Base-by-base conservation (phyloP, 1,140 invertebrate genomes). In the Trichonephila clavata region DNA sequence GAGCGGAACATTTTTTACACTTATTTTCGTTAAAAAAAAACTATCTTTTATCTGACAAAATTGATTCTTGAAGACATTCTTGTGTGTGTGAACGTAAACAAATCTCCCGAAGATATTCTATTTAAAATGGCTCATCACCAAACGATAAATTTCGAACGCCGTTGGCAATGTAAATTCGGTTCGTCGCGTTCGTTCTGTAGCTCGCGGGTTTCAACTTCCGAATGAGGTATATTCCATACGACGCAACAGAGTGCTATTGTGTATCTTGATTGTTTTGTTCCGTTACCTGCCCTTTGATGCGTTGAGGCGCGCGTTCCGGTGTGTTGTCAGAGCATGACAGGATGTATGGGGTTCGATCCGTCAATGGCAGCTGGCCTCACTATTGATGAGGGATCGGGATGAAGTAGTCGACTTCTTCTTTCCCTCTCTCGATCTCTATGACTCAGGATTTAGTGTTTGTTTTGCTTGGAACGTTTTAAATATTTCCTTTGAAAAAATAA, bases 301-400 rank as follows among this genome's bases (percentile, higher is more conserved):
- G 61, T 57, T 50, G 27, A 27, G 89, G 57, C 39, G 77, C 89
- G 43, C 90, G 90, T 84, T 92, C 90, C 80, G 60, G 27, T 84
- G 80, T 92, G 80, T 84, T 92, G 60, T 83, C 50, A 50, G 90
- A 91, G 80, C 80, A 92, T 84, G 90, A 83, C 90, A 91, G 61
- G 57, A 57, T 65, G 71, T 60, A n/a, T 59, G 27, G 39, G 39
- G 50, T 68, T 89, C 84, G 59, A 77, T 77, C 27, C 81, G 43
- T 83, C 81, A 27, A 57, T 83, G 63, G 32, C n/a, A 24, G 21
- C 18, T n/a, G 61, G 6, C 43, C 39, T 39, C 21, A 50, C 39
- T 57, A n/a, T 6, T 57, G 50, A 83, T 50, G 50, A 84, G 50
- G 81, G 81, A 84, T 84, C 43, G 81, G 20, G 43, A 84, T 21